These are phyloP conservation scores for Microctonus brassicae DNA, from an alignment of 2,888 invertebrate species.

Conservation along the genomic window DNA sequence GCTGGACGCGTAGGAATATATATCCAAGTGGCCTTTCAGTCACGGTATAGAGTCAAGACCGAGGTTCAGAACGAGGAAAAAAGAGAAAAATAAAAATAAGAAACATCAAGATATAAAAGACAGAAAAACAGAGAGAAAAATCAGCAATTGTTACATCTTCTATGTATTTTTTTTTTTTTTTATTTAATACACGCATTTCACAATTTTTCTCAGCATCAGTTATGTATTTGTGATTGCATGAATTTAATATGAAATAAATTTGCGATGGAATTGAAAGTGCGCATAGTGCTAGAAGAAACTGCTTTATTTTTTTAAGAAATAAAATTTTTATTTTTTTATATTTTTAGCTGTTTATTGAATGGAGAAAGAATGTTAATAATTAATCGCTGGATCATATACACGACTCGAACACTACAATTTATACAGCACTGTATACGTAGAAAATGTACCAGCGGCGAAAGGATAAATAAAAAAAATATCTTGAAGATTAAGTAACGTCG, in stretches of 20 bases:
- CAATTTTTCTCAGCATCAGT: neutral
- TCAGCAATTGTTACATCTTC: neutral
- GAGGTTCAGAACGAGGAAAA: neutral
- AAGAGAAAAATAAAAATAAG: neutral
- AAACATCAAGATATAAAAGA: neutral
- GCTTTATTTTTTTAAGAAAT: neutral
- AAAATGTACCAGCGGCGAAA: slow-evolving; percentile 2
- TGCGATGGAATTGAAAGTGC: neutral
- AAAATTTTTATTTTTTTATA: neutral
- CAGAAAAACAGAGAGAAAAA: neutral
- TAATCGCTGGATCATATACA: neutral
- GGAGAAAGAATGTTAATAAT: neutral
- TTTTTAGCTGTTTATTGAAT: neutral
- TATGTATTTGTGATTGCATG: slow-evolving; percentile 13
- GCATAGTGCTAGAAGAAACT: neutral
- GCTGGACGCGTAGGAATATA: slow-evolving; percentile 41
- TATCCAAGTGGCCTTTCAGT: slow-evolving; percentile 29
- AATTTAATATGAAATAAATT: slow-evolving; percentile 5
- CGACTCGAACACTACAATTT: neutral
- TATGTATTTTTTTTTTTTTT: too few relatives aligned
- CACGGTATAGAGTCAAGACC: slow-evolving; percentile 27
- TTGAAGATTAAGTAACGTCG: slow-evolving; percentile 56
- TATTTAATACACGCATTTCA: neutral
- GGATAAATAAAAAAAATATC: slow-evolving; percentile 45
- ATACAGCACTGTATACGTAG: neutral